A percentile compares a stretch with the other conserved stretches of the same genome.
These are phyloP conservation scores for Drosophila helvetica DNA, from an alignment of 2,888 invertebrate species.

Conservation along the genomic window DNA sequence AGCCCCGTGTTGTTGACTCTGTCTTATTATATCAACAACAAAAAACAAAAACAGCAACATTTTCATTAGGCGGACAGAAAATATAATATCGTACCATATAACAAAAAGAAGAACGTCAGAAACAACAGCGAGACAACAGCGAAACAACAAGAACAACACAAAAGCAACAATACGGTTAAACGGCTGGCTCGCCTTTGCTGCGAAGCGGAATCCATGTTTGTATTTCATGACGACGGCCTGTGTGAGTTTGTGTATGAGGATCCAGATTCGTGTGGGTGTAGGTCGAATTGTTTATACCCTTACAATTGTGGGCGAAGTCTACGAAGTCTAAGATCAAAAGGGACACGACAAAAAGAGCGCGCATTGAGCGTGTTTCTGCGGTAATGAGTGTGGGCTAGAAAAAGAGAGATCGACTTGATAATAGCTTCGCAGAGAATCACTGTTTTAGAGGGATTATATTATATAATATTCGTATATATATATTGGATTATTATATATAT, in stretches of 20 bases:
- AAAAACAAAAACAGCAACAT: slow-evolving; percentile 84
- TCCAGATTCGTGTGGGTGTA: background rate
- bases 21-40: slow-evolving; percentile 80
- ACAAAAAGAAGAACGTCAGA: slow-evolving; percentile 53
- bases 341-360: too few relatives aligned
- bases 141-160: slow-evolving; percentile 30
- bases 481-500: too few relatives aligned
- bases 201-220: slow-evolving; percentile 32
- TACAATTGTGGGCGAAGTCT: too few relatives aligned
- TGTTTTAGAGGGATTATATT: too few relatives aligned
- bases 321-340: too few relatives aligned
- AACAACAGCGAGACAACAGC: slow-evolving; percentile 41
- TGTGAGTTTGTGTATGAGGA: slow-evolving; percentile 6
- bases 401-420: too few relatives aligned
- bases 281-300: slow-evolving; percentile 11
- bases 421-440: too few relatives aligned
- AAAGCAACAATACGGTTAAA: slow-evolving; percentile 12
- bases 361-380: too few relatives aligned
- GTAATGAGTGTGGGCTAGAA: too few relatives aligned
- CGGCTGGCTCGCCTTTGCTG: slow-evolving; percentile 41
- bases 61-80: slow-evolving; percentile 82
- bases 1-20: slow-evolving; percentile 17
- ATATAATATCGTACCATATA: slow-evolving; percentile 55
- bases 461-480: too few relatives aligned
- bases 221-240: background rate